Evolutionary conservation across 1,140 invertebrate species (phyloP).

Genomic region (Ooceraea biroi): DNA sequence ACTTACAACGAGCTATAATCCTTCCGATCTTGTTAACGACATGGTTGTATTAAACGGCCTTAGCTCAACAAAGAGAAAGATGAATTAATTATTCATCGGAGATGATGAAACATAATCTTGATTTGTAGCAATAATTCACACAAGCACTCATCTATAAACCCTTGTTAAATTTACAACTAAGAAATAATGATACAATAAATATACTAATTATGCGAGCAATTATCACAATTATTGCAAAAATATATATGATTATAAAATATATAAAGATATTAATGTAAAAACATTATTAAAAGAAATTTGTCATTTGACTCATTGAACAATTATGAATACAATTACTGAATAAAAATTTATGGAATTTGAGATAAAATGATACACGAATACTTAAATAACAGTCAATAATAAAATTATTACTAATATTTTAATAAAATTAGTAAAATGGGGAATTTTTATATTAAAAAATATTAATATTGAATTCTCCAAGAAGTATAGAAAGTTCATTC

Average conservation of each 20-base stretch:
- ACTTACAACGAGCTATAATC: conserved; percentile 35
- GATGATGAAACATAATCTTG: neutral
- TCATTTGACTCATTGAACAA: neutral
- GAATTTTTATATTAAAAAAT: conserved; percentile 28
- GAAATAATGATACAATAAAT: too few relatives aligned
- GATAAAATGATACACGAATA: neutral
- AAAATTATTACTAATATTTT: conserved; percentile 19
- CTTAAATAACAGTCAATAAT: neutral
- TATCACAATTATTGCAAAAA: neutral
- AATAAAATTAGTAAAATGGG: neutral
- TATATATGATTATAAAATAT: neutral
- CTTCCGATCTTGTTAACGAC: conserved; percentile 32
- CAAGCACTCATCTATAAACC: neutral
- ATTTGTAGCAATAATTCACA: neutral
- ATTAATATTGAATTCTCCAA: neutral
- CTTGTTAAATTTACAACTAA: neutral
- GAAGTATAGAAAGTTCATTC: neutral
- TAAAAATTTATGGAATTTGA: conserved; percentile 16
- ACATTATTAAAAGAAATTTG: too few relatives aligned
- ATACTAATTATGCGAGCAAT: neutral
- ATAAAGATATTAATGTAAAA: neutral
- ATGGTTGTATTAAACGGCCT: conserved; percentile 6
- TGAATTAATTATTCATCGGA: conserved; percentile 11
- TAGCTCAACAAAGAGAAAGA: neutral
- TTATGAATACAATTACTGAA: conserved; percentile 22